Percentiles rank a stretch among this genome's conserved stretches.
These are phyloP conservation scores for Toxostoma redivivum DNA, from an alignment of 2,113 vertebrate species.

Conservation along the genomic window DNA sequence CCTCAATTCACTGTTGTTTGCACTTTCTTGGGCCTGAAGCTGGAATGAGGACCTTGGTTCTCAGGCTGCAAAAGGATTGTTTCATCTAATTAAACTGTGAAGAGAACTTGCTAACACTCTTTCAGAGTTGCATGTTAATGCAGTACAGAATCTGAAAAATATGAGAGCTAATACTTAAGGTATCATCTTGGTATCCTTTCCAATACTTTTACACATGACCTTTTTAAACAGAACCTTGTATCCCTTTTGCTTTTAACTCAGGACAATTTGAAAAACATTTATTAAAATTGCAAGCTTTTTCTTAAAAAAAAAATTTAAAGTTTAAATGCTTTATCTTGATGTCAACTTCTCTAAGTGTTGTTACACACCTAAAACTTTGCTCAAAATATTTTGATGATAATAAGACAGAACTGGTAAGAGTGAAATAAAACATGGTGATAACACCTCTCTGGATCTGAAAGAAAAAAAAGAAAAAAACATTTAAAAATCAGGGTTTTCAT, in stretches of 20 bases:
- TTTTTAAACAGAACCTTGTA: not conserved
- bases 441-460: not conserved
- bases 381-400: not conserved
- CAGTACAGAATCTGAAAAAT: not conserved
- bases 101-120: not conserved
- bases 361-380: not conserved
- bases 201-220: not conserved
- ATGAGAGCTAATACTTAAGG: not conserved
- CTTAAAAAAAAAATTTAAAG: not conserved
- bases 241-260: not conserved
- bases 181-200: not conserved
- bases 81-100: not conserved
- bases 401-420: not conserved
- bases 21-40: not conserved
- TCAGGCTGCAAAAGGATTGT: not conserved
- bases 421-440: not conserved
- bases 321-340: not conserved
- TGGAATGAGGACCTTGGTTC: not conserved
- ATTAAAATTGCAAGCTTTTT: not conserved
- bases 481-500: not conserved
- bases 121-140: not conserved
- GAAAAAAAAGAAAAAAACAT: not conserved
- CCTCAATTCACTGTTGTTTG: not conserved
- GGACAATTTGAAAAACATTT: not conserved
- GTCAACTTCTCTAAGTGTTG: not conserved